Evolutionary conservation across 2,797 vertebrate genomes (phyloP).

Genomic region (Naso thynnoides): DNA sequence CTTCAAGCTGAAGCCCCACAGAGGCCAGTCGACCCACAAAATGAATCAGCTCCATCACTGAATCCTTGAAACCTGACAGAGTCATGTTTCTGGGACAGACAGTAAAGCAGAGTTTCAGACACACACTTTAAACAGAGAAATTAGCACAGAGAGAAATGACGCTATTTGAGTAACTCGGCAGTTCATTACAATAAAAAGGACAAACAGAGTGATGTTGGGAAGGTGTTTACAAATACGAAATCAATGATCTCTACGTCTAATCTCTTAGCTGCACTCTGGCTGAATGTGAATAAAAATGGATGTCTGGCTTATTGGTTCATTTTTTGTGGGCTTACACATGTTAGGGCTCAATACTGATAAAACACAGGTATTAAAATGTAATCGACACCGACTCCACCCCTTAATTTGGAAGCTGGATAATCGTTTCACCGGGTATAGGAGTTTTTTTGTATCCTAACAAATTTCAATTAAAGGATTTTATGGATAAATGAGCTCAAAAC

Average conservation of each 20-base stretch:
- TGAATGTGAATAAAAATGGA: conserved; percentile 36
- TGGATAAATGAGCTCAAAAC: conserved; percentile 32
- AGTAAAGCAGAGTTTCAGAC: conserved; percentile 33
- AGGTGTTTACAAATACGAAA: conserved; percentile 25
- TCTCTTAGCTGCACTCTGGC: background rate
- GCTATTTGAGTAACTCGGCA: conserved; percentile 30
- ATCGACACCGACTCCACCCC: conserved; percentile 16
- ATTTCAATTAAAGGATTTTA: conserved; percentile 32
- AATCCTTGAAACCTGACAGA: conserved; percentile 86
- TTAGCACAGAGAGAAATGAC: background rate
- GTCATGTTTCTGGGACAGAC: conserved; percentile 87
- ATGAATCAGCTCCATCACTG: conserved; percentile 88
- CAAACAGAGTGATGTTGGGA: conserved; percentile 22
- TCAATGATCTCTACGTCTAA: conserved; percentile 23
- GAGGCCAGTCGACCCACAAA: conserved; percentile 90
- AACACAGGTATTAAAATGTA: conserved; percentile 34
- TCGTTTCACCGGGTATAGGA: conserved; percentile 9
- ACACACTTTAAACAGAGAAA: conserved; percentile 5
- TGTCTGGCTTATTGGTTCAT: conserved; percentile 18
- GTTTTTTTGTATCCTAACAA: conserved; percentile 5
- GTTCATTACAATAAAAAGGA: conserved; percentile 16
- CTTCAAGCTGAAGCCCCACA: conserved; percentile 87
- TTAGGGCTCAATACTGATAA: conserved; percentile 21
- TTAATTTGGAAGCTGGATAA: conserved; percentile 24
- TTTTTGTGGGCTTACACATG: conserved; percentile 16